Evolutionary conservation across 2,888 invertebrate genomes (phyloP).

Genomic region (Ichneumoninae sp.): DNA sequence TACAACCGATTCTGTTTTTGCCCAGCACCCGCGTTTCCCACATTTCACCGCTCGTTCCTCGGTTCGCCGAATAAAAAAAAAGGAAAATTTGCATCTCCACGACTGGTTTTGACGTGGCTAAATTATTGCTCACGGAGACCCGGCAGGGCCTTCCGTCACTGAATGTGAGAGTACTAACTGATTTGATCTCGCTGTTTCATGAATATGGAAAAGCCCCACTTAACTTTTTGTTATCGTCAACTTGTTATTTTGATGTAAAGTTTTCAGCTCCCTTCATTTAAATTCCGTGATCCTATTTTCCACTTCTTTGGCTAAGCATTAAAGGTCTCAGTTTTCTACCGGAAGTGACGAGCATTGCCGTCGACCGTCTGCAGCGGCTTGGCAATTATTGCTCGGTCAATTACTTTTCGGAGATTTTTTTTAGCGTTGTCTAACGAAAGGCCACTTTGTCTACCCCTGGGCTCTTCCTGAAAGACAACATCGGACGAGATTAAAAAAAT

Average conservation of each 20-base stretch:
- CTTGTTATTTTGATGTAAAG: background rate
- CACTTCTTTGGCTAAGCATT: background rate
- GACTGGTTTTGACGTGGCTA: slow-evolving; percentile 7
- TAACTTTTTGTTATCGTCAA: slow-evolving; percentile 6
- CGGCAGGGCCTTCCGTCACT: background rate
- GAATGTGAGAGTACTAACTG: background rate
- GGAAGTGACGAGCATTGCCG: no score
- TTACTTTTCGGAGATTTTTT: background rate
- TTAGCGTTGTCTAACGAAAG: background rate
- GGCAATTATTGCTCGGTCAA: background rate
- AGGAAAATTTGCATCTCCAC: slow-evolving; percentile 11
- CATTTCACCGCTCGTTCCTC: background rate
- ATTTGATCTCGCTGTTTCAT: slow-evolving; percentile 17
- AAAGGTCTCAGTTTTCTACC: background rate
- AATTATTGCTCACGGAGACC: background rate
- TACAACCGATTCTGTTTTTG: slow-evolving; percentile 7
- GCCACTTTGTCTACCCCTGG: background rate
- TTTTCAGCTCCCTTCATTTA: background rate
- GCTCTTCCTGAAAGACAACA: background rate
- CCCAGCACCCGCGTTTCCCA: background rate
- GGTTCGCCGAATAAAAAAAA: background rate
- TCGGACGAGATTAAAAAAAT: background rate
- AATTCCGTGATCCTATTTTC: background rate
- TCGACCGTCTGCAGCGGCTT: background rate
- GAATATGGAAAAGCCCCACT: slow-evolving; percentile 4